A percentile compares a stretch with the other conserved stretches of the same genome.
phyloP scores from a whole-genome alignment of 2,797 vertebrate genomes.

The Luscinia luscinia region DNA sequence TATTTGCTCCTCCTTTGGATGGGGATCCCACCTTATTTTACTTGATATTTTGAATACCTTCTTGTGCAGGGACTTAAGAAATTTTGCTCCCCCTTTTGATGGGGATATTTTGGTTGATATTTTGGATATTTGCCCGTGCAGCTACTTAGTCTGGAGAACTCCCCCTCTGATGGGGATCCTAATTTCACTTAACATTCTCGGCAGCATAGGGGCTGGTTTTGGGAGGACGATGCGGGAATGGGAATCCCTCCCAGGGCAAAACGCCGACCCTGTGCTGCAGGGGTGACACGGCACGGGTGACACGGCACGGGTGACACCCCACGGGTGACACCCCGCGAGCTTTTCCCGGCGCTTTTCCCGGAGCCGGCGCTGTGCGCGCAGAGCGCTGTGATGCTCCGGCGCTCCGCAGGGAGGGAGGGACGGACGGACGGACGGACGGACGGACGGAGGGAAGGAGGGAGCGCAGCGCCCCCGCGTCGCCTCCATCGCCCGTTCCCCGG shows the following conservation, averaged over 20 bases:
- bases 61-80: accelerated
- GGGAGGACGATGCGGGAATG: accelerated
- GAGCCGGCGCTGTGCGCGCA: neutral
- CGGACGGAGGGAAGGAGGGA: neutral
- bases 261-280: accelerated
- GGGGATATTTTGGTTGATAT: neutral
- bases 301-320: too few species aligned
- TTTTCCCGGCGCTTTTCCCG: neutral
- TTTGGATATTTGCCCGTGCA: neutral
- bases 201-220: accelerated
- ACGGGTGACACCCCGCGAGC: too few species aligned
- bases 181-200: accelerated
- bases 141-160: accelerated
- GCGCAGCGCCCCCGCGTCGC: neutral
- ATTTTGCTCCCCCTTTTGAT: accelerated
- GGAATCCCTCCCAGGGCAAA: accelerated
- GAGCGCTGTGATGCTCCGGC: neutral
- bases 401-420: neutral
- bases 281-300: too few species aligned
- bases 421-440: neutral
- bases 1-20: accelerated
- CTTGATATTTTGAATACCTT: too few species aligned
- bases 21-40: too few species aligned
- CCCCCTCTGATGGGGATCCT: neutral
- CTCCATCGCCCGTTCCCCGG: neutral